Percentiles rank a stretch among this genome's conserved stretches.
phyloP scores from a whole-genome alignment of 2,113 vertebrate species.

The Eulemur rufifrons region DNA sequence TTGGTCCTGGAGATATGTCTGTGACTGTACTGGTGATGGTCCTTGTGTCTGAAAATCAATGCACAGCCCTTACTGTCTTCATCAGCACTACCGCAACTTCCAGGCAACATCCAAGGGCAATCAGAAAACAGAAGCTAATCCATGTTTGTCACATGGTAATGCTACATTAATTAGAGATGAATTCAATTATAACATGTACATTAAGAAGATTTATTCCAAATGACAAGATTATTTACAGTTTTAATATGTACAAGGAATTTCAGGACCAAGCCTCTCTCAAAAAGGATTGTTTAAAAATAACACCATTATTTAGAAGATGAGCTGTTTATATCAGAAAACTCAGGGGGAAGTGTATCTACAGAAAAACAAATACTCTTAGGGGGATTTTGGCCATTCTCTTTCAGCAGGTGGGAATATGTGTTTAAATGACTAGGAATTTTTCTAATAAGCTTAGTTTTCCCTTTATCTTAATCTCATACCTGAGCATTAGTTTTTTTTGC shows the following conservation, averaged over 20 bases:
- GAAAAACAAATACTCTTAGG: not conserved
- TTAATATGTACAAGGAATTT: constrained; percentile 43
- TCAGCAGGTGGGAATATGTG: not conserved
- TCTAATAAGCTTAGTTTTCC: not conserved
- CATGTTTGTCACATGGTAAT: constrained; percentile 60
- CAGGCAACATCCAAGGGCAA: constrained; percentile 70
- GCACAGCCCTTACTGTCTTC: constrained; percentile 67
- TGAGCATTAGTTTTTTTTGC: not conserved
- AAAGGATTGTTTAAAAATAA: not conserved
- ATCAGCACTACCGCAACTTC: not conserved
- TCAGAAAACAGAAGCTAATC: constrained; percentile 59
- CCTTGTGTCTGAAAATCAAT: constrained; percentile 83
- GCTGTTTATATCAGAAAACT: not conserved
- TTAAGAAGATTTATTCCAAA: constrained; percentile 70
- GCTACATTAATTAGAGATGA: constrained; percentile 75
- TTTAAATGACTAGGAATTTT: not conserved
- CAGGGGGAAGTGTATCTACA: not conserved
- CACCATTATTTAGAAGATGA: not conserved
- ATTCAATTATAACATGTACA: constrained; percentile 68
- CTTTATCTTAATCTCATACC: not conserved
- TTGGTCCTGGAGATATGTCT: constrained; percentile 48
- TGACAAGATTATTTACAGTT: constrained; percentile 61
- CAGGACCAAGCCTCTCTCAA: not conserved
- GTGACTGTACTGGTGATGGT: constrained; percentile 71
- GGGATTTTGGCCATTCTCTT: not conserved